phyloP scores from a whole-genome alignment of 2,797 vertebrate genomes.

The Centropyge bicolor region DNA sequence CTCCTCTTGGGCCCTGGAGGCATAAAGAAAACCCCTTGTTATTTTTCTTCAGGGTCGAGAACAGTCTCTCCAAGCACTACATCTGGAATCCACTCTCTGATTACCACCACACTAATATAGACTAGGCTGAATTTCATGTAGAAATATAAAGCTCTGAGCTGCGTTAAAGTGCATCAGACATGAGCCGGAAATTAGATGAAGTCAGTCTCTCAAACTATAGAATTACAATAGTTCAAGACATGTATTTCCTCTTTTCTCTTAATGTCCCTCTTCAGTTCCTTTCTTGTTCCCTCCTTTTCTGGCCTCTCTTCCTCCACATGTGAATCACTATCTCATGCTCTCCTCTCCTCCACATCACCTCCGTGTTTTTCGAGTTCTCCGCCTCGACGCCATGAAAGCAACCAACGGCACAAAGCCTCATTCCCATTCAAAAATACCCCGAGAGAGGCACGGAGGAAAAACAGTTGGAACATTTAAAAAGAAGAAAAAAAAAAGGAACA shows the following conservation, averaged over 20 bases:
- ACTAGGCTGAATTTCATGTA: not conserved
- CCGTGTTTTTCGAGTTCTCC: constrained; percentile 25
- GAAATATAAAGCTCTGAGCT: not conserved
- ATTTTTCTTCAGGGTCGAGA: not conserved
- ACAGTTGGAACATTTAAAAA: not conserved
- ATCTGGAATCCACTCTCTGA: not conserved
- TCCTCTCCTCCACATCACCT: constrained; percentile 18
- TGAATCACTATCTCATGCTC: constrained; percentile 23
- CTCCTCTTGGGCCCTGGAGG: not conserved
- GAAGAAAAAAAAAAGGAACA: not conserved
- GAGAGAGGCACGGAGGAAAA: constrained; percentile 15
- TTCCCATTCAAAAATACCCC: constrained; percentile 19
- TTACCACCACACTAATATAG: not conserved
- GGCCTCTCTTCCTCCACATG: constrained; percentile 11
- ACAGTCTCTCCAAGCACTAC: not conserved
- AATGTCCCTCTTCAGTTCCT: not conserved
- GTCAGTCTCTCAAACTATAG: not conserved
- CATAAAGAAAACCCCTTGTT: not conserved
- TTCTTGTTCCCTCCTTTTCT: constrained; percentile 8
- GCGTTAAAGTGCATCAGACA: not conserved
- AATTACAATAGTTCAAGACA: no score
- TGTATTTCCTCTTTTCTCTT: constrained; percentile 11
- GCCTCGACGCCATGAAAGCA: constrained; percentile 36
- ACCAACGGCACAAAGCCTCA: constrained; percentile 40
- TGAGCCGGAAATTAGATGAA: not conserved